Evolutionary conservation across 2,888 invertebrate species (phyloP), one percentile per base, ranked within the genome.

Genomic region (Labia minor): DNA sequence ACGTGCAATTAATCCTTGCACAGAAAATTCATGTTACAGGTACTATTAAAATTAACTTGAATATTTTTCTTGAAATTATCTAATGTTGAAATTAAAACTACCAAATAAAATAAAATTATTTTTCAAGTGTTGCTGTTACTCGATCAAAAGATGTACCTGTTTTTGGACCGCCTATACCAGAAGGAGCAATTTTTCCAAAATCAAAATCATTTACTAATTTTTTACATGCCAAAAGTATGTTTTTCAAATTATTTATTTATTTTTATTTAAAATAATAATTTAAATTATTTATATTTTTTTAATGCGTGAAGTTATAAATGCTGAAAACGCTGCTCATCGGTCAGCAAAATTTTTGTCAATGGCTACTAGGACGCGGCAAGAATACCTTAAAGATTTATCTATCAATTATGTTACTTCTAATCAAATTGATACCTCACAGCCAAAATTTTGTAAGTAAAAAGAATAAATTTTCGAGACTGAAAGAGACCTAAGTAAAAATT

Each of bases 301-400:
- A 10, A 10, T 19, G 18, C n/a, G n/a, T n/a, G n/a, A 74, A 83
- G 90, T 94, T 61, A 93, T 97, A 71, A 97, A 97, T 78, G 96
- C 94, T 20, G 96, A 97, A 77, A 95, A 95, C 79, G 95, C 96
- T 11, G 95, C 95, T 11, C 95, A 96, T 76, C 86, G 92, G 73
- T 95, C 95, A 62, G 94, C 95, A 74, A 97, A 97, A 79, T 97
- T 97, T 79, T 91, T 92, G 66, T 93, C 94, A 64, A 96, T 97
- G 95, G 95, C 96, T 11, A 93, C 92, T 10, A 84, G 97, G 73
- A 97, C 97, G 61, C 82, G 96, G 71, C 92, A 95, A 76, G 96
- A 96, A 80, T 95, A 95, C 79, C 83, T 97, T 73, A 95, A 95
- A 78, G 97, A 97, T 78, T 83, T 95, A 73, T 89, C 93, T 21